Evolutionary conservation across 2,888 invertebrate genomes (phyloP).

Genomic region (Xestia sexstrigata): DNA sequence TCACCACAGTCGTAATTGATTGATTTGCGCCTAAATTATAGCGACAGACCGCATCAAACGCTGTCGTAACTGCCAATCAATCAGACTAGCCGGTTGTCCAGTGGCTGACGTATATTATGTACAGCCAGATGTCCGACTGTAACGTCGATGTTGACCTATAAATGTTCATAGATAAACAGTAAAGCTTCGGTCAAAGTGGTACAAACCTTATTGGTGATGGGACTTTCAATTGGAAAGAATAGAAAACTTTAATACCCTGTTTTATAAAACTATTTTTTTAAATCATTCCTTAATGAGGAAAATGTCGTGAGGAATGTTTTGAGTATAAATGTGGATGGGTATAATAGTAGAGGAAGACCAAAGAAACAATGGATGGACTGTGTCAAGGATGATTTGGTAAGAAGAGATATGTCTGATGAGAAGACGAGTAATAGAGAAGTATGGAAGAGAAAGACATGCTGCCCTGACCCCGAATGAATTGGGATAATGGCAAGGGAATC

Average conservation of each 20-base stretch:
- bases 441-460: too few relatives aligned
- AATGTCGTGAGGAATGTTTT: too few relatives aligned
- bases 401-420: too few relatives aligned
- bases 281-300: too few relatives aligned
- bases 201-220: background rate
- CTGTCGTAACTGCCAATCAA: slow-evolving; percentile 48
- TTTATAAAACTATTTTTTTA: background rate
- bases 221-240: background rate
- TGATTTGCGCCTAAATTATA: slow-evolving; percentile 54
- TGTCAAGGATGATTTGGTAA: too few relatives aligned
- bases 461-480: too few relatives aligned
- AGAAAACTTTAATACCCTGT: background rate
- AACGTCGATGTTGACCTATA: background rate
- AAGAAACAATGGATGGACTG: too few relatives aligned
- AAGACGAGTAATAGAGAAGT: too few relatives aligned
- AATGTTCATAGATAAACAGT: background rate
- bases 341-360: too few relatives aligned
- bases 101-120: background rate
- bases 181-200: background rate
- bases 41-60: slow-evolving; percentile 49
- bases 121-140: background rate
- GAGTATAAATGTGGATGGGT: too few relatives aligned
- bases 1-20: slow-evolving; percentile 54
- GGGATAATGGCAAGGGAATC: too few relatives aligned
- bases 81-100: slow-evolving; percentile 28